phyloP scores from a whole-genome alignment of 2,113 vertebrate genomes.

The Oreochromis niloticus region DNA sequence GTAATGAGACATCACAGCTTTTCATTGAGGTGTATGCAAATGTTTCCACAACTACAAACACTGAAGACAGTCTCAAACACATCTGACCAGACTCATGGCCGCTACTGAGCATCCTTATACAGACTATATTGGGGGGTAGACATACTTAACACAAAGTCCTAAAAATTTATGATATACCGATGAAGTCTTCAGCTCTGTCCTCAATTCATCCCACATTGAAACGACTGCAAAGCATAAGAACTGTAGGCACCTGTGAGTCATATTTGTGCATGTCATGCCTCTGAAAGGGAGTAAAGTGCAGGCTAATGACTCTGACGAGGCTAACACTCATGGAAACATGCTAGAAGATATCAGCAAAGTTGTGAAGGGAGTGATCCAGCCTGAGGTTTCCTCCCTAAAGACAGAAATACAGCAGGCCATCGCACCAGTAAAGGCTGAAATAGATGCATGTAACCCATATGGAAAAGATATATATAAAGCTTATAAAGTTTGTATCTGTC shows the following conservation, averaged over 20 bases:
- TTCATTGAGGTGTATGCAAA: background rate
- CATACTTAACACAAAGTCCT: background rate
- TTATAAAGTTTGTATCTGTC: too few species aligned
- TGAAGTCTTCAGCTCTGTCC: background rate
- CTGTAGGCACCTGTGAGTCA: background rate
- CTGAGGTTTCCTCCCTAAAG: background rate
- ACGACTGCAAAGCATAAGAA: background rate
- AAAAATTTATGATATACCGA: background rate
- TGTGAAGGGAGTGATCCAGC: background rate
- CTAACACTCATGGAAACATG: background rate
- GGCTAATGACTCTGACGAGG: background rate
- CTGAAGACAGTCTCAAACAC: background rate
- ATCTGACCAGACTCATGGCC: background rate
- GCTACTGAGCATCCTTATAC: background rate
- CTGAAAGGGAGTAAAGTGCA: background rate
- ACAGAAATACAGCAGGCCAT: background rate
- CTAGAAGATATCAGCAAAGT: background rate
- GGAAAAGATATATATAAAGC: too few species aligned
- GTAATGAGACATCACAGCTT: background rate
- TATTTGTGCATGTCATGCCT: background rate
- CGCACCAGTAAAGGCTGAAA: background rate
- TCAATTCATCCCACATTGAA: background rate
- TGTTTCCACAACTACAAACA: background rate
- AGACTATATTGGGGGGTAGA: background rate
- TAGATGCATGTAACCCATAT: background rate